These are phyloP conservation scores for Sarcophaga carnaria DNA, from an alignment of 2,888 invertebrate species.

Conservation along the genomic window DNA sequence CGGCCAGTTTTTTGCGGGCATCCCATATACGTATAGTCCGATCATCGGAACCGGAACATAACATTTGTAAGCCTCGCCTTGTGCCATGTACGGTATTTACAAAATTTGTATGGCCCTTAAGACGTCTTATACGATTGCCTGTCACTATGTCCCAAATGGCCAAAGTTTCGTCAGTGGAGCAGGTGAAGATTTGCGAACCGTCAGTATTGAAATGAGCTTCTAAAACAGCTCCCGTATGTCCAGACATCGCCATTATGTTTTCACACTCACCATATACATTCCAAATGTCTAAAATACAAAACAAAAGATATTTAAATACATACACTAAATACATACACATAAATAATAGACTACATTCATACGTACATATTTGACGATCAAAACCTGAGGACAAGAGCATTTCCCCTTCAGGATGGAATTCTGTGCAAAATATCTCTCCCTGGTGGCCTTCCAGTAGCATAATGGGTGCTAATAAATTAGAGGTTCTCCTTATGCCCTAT, in stretches of 20 bases:
- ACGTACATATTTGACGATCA: constrained; percentile 96
- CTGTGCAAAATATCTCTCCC: constrained; percentile 95
- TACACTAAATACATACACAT: no score
- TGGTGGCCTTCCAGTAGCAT: constrained; percentile 98
- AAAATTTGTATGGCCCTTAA: constrained; percentile 91
- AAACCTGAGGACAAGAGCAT: constrained; percentile 97
- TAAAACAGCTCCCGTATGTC: constrained; percentile 97
- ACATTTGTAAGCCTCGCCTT: constrained; percentile 92
- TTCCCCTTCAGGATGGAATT: constrained; percentile 98
- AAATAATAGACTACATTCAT: not conserved
- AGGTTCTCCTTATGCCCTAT: constrained; percentile 90
- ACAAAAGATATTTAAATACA: not conserved
- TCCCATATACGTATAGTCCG: constrained; percentile 96
- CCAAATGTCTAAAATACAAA: constrained; percentile 88
- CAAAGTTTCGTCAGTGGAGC: constrained; percentile 96
- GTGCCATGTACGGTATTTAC: constrained; percentile 88
- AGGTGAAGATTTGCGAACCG: constrained; percentile 92
- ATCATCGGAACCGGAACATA: constrained; percentile 98
- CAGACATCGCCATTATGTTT: constrained; percentile 95
- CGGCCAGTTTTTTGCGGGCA: constrained; percentile 91
- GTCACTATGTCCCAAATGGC: constrained; percentile 97
- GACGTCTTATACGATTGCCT: constrained; percentile 92
- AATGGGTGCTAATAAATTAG: constrained; percentile 94
- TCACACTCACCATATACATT: constrained; percentile 99
- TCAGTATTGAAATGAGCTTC: constrained; percentile 95